Conservation (phyloP, 2,888 invertebrate genomes). For the Eilema caniola region DNA sequence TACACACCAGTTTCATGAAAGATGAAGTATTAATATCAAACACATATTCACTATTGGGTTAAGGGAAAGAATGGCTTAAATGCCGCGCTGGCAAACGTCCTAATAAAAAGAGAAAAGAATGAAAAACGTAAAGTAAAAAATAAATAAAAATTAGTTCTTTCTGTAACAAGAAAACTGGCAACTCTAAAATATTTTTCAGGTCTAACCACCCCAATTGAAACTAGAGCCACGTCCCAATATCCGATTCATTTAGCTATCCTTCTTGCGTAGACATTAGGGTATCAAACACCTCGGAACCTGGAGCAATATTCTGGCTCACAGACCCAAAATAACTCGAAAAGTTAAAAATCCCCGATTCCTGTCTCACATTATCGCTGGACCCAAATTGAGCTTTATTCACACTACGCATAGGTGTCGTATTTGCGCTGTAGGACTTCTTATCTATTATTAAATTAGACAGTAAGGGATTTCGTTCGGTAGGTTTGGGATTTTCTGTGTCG, state of each 20-base stretch:
- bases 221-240: conserved; percentile 77
- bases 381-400: conserved; percentile 75
- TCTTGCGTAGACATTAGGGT: conserved; percentile 75
- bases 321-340: conserved; percentile 89
- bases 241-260: conserved; percentile 73
- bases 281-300: conserved; percentile 89
- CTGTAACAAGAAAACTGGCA: neutral
- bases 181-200: conserved; percentile 23
- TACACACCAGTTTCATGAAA: neutral
- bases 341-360: conserved; percentile 84
- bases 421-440: conserved; percentile 76
- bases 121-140: neutral
- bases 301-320: conserved; percentile 71
- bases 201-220: conserved; percentile 34
- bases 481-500: conserved; percentile 62
- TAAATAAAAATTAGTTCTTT: neutral
- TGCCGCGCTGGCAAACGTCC: neutral
- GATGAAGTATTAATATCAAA: neutral
- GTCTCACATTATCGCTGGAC: conserved; percentile 77
- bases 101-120: neutral
- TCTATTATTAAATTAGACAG: conserved; percentile 49
- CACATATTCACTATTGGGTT: neutral
- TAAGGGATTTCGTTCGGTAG: conserved; percentile 54
- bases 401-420: conserved; percentile 77
- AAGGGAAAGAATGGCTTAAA: neutral